Conservation (phyloP, 2,113 vertebrate species). For the Hippocampus barbouri region DNA sequence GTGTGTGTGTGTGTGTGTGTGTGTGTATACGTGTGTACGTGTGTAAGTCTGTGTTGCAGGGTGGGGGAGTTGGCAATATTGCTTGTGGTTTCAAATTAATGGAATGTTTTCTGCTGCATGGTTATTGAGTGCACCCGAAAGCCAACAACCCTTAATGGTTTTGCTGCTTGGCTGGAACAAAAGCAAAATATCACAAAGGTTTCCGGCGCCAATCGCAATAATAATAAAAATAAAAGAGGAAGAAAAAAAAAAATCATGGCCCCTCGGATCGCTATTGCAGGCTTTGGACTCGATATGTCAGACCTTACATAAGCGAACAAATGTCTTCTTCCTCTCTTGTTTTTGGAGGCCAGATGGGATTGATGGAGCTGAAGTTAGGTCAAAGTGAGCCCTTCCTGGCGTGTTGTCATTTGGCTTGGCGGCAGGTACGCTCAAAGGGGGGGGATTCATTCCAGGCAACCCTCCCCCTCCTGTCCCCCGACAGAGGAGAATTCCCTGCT, state of each 20-base stretch:
- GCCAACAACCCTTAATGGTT: slow-evolving; percentile 33
- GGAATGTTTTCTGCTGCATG: slow-evolving; percentile 53
- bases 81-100: slow-evolving; percentile 47
- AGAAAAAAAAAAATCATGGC: not conserved
- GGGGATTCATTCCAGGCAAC: slow-evolving; percentile 13
- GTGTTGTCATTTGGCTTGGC: not conserved
- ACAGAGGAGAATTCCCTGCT: slow-evolving; percentile 37
- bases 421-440: slow-evolving; percentile 4
- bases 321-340: not conserved
- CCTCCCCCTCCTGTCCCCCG: not conserved
- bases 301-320: slow-evolving; percentile 12
- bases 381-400: slow-evolving; percentile 3
- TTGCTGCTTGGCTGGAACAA: slow-evolving; percentile 22
- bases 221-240: not conserved
- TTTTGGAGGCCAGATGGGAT: slow-evolving; percentile 7
- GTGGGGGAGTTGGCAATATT: slow-evolving; percentile 41
- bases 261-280: not conserved
- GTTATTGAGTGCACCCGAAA: slow-evolving; percentile 47
- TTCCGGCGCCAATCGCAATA: not conserved
- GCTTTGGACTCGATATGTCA: slow-evolving; percentile 10
- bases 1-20: not conserved
- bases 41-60: not conserved
- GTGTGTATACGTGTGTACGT: not conserved
- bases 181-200: slow-evolving; percentile 16
- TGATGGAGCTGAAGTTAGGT: slow-evolving; percentile 17